Percentiles rank a stretch among this genome's conserved stretches.
Evolutionary conservation across 2,888 invertebrate genomes (phyloP).

Genomic region (Cerceris ruficornis): DNA sequence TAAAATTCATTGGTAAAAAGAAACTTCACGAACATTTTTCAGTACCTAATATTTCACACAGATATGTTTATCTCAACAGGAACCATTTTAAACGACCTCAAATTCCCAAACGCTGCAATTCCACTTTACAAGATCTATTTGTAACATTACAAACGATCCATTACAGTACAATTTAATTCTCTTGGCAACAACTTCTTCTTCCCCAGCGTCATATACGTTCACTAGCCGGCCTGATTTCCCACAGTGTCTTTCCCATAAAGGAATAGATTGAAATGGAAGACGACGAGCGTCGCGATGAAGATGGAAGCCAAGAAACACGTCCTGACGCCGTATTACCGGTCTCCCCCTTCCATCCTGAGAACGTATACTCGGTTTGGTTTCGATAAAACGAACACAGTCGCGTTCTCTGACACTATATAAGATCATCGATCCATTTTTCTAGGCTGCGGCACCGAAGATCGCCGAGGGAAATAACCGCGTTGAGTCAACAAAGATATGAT

Average conservation of each 20-base stretch:
- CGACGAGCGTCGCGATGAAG: conserved; percentile 13
- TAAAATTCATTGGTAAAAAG: too few relatives aligned
- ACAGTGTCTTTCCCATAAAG: conserved; percentile 10
- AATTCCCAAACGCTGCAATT: too few relatives aligned
- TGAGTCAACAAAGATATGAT: conserved; percentile 31
- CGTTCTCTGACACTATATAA: background rate
- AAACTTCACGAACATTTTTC: too few relatives aligned
- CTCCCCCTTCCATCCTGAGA: conserved; percentile 18
- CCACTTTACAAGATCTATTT: too few relatives aligned
- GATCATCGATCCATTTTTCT: conserved; percentile 34
- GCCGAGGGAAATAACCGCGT: conserved; percentile 59
- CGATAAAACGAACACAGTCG: conserved; percentile 5
- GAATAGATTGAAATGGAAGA: conserved; percentile 19
- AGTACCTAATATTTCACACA: too few relatives aligned
- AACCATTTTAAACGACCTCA: too few relatives aligned
- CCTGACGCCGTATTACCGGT: conserved; percentile 18
- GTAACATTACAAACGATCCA: too few relatives aligned
- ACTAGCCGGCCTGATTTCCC: too few relatives aligned
- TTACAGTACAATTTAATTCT: too few relatives aligned
- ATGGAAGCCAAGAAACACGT: conserved; percentile 25
- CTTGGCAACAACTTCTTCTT: too few relatives aligned
- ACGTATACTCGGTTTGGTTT: conserved; percentile 23
- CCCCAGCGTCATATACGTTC: too few relatives aligned
- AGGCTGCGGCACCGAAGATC: conserved; percentile 33
- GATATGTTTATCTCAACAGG: too few relatives aligned